These are phyloP conservation scores for Clarias batrachus DNA, from an alignment of 2,113 vertebrate genomes.

Conservation along the genomic window DNA sequence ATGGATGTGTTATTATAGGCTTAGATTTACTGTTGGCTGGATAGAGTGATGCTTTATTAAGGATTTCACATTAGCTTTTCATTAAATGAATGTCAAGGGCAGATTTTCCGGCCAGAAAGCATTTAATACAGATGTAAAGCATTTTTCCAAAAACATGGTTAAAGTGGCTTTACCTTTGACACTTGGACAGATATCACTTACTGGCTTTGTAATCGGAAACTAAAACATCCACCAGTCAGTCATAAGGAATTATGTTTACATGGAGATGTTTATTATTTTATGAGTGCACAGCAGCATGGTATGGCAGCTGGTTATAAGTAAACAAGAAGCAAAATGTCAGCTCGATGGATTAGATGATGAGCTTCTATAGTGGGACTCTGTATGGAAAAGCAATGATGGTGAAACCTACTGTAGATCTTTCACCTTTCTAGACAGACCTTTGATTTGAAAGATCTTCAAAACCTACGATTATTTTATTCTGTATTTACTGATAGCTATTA, in stretches of 20 bases:
- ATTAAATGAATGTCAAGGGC: neutral
- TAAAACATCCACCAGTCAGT: neutral
- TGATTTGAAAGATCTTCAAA: neutral
- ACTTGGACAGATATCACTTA: neutral
- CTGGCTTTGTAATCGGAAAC: neutral
- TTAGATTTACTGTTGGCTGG: slow-evolving; percentile 9
- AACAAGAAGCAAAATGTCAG: neutral
- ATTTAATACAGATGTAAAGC: neutral
- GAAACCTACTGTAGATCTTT: neutral
- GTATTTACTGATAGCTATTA: neutral
- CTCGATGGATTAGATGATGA: neutral
- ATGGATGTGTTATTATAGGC: slow-evolving; percentile 51
- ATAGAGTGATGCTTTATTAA: neutral
- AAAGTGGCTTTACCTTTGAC: neutral
- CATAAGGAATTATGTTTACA: neutral
- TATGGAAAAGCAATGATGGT: neutral
- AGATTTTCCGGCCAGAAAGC: neutral
- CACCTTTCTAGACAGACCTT: neutral
- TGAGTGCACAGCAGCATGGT: neutral
- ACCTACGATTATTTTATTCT: neutral
- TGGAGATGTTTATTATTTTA: neutral
- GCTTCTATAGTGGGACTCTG: neutral
- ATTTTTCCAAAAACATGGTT: neutral
- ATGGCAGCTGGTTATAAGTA: neutral
- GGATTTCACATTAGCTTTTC: neutral